phyloP scores from a whole-genome alignment of 1,140 invertebrate species.

The Temnothorax nylanderi region DNA sequence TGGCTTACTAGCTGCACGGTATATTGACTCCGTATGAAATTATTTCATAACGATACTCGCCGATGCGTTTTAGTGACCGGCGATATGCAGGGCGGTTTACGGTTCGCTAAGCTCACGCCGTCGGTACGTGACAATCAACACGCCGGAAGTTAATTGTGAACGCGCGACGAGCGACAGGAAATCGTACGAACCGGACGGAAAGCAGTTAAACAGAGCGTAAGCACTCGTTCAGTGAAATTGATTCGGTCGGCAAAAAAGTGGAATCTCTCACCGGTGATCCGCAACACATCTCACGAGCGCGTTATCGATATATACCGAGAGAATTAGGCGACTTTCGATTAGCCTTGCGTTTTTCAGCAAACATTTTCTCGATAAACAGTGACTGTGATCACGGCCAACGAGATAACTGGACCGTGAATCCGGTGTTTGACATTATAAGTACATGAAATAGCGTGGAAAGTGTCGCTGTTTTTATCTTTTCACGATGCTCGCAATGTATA shows the following conservation, averaged over 20 bases:
- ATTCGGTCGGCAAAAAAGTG: constrained; percentile 24
- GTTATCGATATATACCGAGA: not conserved
- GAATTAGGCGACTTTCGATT: constrained; percentile 43
- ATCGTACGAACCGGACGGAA: constrained; percentile 69
- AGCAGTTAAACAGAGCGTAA: constrained; percentile 73
- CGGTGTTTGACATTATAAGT: constrained; percentile 42
- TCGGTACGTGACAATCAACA: constrained; percentile 37
- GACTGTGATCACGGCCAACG: constrained; percentile 42
- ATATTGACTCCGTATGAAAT: not conserved
- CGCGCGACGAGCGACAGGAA: constrained; percentile 67
- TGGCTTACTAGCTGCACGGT: not conserved
- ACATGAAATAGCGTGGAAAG: constrained; percentile 50
- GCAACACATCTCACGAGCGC: not conserved
- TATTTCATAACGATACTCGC: constrained; percentile 18
- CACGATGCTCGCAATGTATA: constrained; percentile 7
- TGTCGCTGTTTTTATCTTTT: constrained; percentile 38
- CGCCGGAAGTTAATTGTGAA: constrained; percentile 72
- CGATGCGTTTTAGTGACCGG: constrained; percentile 9
- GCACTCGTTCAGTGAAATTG: constrained; percentile 34
- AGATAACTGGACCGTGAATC: constrained; percentile 64
- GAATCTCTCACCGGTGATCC: constrained; percentile 49
- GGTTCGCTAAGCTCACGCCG: constrained; percentile 32
- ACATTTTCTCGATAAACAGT: constrained; percentile 28
- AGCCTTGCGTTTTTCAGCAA: constrained; percentile 51
- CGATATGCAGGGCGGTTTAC: constrained; percentile 49